Evolutionary conservation across 2,113 vertebrate genomes (phyloP).

Genomic region (Oreochromis spilurus): DNA sequence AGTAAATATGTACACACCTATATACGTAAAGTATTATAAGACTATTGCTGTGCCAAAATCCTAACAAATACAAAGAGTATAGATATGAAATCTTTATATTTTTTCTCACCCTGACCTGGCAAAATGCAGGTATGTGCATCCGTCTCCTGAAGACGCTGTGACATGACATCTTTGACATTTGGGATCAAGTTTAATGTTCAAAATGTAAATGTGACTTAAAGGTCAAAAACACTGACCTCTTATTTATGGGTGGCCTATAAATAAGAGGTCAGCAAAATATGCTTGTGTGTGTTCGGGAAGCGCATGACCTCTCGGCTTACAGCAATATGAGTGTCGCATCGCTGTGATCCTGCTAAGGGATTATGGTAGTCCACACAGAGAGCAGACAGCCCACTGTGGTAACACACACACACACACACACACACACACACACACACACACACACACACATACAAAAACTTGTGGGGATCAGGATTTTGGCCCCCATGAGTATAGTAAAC

Average conservation of each 20-base stretch:
- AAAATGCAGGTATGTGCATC: not conserved
- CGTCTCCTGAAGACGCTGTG: not conserved
- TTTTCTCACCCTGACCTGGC: not conserved
- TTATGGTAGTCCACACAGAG: not conserved
- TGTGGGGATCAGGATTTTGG: not conserved
- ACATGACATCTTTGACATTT: not conserved
- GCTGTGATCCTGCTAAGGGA: not conserved
- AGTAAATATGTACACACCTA: not conserved
- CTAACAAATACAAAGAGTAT: accelerated
- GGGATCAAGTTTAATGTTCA: not conserved
- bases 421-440: not conserved
- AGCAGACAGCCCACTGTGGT: not conserved
- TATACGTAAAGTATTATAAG: not conserved
- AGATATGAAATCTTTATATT: not conserved
- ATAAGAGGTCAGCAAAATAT: not conserved
- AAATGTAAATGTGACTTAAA: not conserved
- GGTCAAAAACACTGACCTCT: not conserved
- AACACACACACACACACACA: not conserved
- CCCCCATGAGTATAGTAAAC: not conserved
- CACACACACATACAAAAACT: not conserved
- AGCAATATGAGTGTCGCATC: not conserved
- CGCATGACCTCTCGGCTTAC: not conserved
- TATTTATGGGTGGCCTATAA: not conserved
- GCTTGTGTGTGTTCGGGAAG: not conserved
- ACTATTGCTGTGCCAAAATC: not conserved